Evolutionary conservation across 1,140 invertebrate species (phyloP).

Genomic region (Euschistus heros): DNA sequence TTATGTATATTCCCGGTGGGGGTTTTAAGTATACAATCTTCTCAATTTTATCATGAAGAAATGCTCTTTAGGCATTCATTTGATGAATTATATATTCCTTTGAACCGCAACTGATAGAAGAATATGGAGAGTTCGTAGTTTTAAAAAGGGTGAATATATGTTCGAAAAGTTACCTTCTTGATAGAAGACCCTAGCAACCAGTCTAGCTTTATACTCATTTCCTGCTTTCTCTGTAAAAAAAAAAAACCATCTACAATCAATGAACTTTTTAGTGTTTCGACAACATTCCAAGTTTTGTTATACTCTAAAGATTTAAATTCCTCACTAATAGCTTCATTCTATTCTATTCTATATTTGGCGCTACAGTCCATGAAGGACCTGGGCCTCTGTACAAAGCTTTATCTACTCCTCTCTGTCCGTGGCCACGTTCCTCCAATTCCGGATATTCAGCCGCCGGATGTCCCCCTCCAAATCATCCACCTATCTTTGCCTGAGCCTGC

Average conservation of each 20-base stretch:
- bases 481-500: too few species aligned
- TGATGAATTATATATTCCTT: background rate
- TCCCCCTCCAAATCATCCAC: too few species aligned
- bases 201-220: background rate
- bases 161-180: background rate
- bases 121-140: background rate
- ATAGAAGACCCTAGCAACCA: background rate
- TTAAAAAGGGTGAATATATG: background rate
- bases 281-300: background rate
- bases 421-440: too few species aligned
- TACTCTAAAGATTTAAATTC: background rate
- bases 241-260: background rate
- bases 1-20: too few species aligned
- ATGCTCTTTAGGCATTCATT: background rate
- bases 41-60: background rate
- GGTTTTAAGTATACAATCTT: background rate
- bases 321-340: background rate
- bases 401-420: too few species aligned
- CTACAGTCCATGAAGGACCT: too few species aligned
- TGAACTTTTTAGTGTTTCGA: background rate
- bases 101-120: background rate
- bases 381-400: too few species aligned
- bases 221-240: background rate
- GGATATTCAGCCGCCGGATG: too few species aligned
- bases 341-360: too few species aligned